Conservation (phyloP, 1,140 invertebrate species). For the Zaprionus inermis region DNA sequence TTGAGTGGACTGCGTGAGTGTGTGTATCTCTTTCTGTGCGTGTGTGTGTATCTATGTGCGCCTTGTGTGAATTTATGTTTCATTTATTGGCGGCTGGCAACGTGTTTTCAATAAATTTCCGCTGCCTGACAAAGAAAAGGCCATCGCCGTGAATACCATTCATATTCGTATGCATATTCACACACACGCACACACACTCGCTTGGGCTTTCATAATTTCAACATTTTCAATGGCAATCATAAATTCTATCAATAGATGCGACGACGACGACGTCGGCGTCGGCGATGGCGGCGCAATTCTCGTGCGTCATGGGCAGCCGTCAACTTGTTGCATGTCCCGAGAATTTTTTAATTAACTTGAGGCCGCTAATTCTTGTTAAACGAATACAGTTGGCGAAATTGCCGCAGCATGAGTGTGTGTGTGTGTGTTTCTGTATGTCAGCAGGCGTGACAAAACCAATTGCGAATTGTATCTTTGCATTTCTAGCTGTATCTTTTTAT, state of each 20-base stretch:
- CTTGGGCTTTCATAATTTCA: conserved; percentile 62
- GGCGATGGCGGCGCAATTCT: conserved; percentile 13
- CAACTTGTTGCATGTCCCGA: conserved; percentile 72
- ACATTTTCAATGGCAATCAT: conserved; percentile 68
- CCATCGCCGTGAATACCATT: conserved; percentile 28
- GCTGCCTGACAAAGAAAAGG: conserved; percentile 39
- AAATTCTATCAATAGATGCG: conserved; percentile 61
- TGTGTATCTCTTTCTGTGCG: neutral
- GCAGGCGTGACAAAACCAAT: too few relatives aligned
- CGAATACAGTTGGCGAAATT: conserved; percentile 34
- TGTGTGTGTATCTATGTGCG: conserved; percentile 6
- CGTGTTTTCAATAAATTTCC: conserved; percentile 74
- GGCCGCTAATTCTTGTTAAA: conserved; percentile 49
- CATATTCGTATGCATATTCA: conserved; percentile 5
- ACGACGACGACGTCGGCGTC: conserved; percentile 2
- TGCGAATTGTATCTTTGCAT: too few relatives aligned
- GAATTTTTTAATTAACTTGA: conserved; percentile 56
- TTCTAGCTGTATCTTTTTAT: too few relatives aligned
- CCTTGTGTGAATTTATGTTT: conserved; percentile 66
- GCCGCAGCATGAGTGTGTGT: neutral
- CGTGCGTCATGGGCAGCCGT: conserved; percentile 77
- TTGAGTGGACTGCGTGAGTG: neutral
- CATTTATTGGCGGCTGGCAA: conserved; percentile 67
- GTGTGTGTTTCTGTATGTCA: neutral
- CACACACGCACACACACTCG: neutral